Evolutionary conservation across 2,113 vertebrate species (phyloP).

Genomic region (Cyanoderma ruficeps): DNA sequence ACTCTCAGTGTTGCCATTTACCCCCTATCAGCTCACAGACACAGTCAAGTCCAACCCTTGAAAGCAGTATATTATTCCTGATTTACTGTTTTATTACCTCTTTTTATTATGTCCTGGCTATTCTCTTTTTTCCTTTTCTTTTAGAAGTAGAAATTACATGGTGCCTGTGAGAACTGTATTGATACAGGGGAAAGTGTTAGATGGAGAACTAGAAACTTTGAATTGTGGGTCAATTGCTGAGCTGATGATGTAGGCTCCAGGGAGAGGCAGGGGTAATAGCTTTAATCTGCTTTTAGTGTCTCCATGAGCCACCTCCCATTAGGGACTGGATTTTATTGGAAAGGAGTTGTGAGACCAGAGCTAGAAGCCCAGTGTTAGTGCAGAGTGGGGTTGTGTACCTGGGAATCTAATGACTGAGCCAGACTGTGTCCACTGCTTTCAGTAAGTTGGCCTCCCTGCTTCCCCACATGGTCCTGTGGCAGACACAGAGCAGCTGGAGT

Average conservation of each 20-base stretch:
- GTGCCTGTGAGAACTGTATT: not conserved
- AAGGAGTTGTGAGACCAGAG: not conserved
- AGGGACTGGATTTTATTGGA: not conserved
- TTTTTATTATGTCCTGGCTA: not conserved
- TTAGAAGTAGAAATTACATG: not conserved
- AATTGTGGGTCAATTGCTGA: not conserved
- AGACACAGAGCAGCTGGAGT: not conserved
- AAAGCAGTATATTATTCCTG: not conserved
- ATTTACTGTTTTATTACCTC: not conserved
- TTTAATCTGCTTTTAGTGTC: not conserved
- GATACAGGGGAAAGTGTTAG: not conserved
- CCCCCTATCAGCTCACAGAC: not conserved
- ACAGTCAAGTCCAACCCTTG: not conserved
- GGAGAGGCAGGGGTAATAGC: not conserved
- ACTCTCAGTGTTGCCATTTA: not conserved
- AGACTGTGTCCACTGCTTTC: not conserved
- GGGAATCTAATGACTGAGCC: not conserved
- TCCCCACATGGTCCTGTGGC: not conserved
- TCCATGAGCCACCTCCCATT: not conserved
- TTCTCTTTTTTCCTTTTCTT: not conserved
- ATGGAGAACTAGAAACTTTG: not conserved
- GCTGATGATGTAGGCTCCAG: not conserved
- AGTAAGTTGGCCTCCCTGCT: not conserved
- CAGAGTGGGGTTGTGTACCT: not conserved
- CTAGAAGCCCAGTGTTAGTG: not conserved